phyloP scores from a whole-genome alignment of 2,888 invertebrate species.

The Amblyjoppa fuscipennis region DNA sequence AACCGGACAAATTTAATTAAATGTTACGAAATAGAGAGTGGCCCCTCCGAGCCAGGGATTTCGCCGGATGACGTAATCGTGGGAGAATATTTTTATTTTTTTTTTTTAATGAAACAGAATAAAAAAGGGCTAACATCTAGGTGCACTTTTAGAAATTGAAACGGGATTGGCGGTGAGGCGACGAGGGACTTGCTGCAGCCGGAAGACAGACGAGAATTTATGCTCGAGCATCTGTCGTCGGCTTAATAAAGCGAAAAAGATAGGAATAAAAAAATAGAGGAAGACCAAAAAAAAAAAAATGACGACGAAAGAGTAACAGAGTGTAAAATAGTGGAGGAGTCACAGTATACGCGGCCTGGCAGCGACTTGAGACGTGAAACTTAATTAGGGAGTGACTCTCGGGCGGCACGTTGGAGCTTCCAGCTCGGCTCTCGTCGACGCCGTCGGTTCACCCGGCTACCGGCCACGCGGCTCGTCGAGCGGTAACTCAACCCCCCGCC shows the following conservation, averaged over 20 bases:
- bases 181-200: conserved; percentile 18
- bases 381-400: conserved; percentile 63
- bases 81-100: neutral
- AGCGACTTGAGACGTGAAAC: conserved; percentile 60
- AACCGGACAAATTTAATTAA: conserved; percentile 32
- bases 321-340: conserved; percentile 57
- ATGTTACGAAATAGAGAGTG: conserved; percentile 22
- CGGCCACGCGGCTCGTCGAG: conserved; percentile 13
- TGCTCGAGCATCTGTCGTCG: conserved; percentile 73
- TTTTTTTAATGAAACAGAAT: neutral
- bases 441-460: conserved; percentile 10
- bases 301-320: conserved; percentile 21
- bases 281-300: neutral
- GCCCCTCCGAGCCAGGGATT: conserved; percentile 1
- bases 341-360: conserved; percentile 34
- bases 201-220: conserved; percentile 71
- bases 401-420: conserved; percentile 37
- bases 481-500: neutral
- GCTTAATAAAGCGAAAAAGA: conserved; percentile 77
- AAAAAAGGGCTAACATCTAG: neutral
- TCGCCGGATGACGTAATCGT: conserved; percentile 30
- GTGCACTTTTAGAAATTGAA: conserved; percentile 61
- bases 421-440: conserved; percentile 28
- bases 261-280: conserved; percentile 36
- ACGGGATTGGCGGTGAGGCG: neutral